Base-by-base conservation (phyloP, 2,113 vertebrate species). In the Aramus guarauna region DNA sequence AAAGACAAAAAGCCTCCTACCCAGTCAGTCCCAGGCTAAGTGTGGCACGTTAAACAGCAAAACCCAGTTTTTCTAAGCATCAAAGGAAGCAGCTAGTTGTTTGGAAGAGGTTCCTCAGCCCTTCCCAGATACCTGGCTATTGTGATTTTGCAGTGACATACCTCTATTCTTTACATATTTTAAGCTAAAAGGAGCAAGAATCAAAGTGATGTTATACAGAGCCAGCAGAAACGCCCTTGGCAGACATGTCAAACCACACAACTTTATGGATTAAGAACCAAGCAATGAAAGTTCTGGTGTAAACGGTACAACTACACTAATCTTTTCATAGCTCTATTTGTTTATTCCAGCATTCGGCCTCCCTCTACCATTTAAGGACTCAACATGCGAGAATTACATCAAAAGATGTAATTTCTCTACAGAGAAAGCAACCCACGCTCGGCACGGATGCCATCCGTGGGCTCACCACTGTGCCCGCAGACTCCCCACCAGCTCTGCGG, bases 391-490 rank as follows among this genome's bases (percentile, higher is more conserved):
- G 56, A n/a, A 50, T 9, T 2, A 6, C 69, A 53, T 9, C 52
- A 36, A 43, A 60, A 41, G n/a, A n/a, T n/a, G n/a, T n/a, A n/a
- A n/a, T n/a, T n/a, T n/a, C n/a, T n/a, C 39, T 41, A 41, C 39
- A 41, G 39, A 41, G 39, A 41, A 41, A 41, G 11, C 39, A 41
- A 41, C 58, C n/a, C 59, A 43, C 43, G 5, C 12, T 11, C 34
- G 4, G 12, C 36, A 1, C 4, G 4, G 34, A 0, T 7, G 5
- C 17, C 32, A 11, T 4, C 6, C 21, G 2, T 4, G 17, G 18
- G 19, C 21, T 47, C 16, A 6, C 23, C 48, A 0, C 18, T 17
- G 6, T 7, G 12, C 36, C 36, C 39, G 20, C 41, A 12, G 12
- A 23, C 12, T 48, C 32, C 29, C 47, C 77, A 8, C 22, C 9